Conservation (phyloP, 2,888 invertebrate genomes). For the Dichetophora obliterata region DNA sequence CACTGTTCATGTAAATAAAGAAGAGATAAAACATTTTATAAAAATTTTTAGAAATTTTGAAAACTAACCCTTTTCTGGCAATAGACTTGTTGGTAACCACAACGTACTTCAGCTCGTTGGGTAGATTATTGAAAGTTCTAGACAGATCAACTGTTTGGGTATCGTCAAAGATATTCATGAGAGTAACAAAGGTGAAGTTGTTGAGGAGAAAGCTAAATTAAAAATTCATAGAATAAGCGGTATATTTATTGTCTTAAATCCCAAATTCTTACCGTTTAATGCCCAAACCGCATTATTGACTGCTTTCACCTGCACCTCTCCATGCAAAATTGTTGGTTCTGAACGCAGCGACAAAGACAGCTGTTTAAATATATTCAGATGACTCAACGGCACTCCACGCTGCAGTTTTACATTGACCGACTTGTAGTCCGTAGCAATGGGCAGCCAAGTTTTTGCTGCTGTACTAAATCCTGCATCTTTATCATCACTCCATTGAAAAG, state of each 20-base stretch:
- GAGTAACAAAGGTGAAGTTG: slow-evolving; percentile 66
- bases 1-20: slow-evolving; percentile 51
- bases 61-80: slow-evolving; percentile 57
- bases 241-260: not conserved
- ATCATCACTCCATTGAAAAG: slow-evolving; percentile 74
- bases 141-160: slow-evolving; percentile 66
- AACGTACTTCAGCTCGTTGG: slow-evolving; percentile 56
- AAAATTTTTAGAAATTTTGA: not conserved
- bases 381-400: slow-evolving; percentile 69
- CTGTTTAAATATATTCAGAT: slow-evolving; percentile 74
- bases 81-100: slow-evolving; percentile 56
- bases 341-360: slow-evolving; percentile 69
- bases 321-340: slow-evolving; percentile 71
- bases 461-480: slow-evolving; percentile 64
- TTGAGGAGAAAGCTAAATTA: slow-evolving; percentile 56
- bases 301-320: slow-evolving; percentile 71
- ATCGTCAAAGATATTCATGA: slow-evolving; percentile 70
- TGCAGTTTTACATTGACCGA: slow-evolving; percentile 74
- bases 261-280: slow-evolving; percentile 59
- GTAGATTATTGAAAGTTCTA: slow-evolving; percentile 53
- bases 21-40: no score
- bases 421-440: slow-evolving; percentile 72
- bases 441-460: slow-evolving; percentile 64
- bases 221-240: not conserved
- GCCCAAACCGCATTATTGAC: slow-evolving; percentile 69